Evolutionary conservation across 1,140 invertebrate species (phyloP).

Genomic region (Heliconius nattereri): DNA sequence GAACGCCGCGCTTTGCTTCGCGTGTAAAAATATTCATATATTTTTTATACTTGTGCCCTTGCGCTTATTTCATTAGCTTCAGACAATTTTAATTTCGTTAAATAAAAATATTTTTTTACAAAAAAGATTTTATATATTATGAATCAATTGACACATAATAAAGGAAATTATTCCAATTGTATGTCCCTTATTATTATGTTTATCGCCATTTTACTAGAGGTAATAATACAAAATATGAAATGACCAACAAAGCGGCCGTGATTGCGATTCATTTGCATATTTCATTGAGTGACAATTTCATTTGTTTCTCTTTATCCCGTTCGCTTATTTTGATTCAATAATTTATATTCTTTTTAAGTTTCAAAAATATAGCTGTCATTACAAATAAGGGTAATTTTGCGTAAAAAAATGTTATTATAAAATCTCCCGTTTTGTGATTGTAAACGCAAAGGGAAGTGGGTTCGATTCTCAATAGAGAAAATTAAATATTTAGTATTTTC

Average conservation of each 20-base stretch:
- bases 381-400: not conserved
- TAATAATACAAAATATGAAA: slow-evolving; percentile 5
- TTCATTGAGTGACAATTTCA: slow-evolving; percentile 13
- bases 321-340: not conserved
- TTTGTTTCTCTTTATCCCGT: slow-evolving; percentile 1
- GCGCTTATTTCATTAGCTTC: too few relatives aligned
- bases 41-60: too few relatives aligned
- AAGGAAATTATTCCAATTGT: not conserved
- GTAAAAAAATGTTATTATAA: not conserved
- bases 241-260: slow-evolving; percentile 1
- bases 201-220: not conserved
- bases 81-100: too few relatives aligned
- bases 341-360: not conserved
- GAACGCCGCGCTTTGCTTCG: too few relatives aligned
- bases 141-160: not conserved
- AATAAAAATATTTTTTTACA: too few relatives aligned
- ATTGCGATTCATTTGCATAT: slow-evolving; percentile 7
- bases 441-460: too few relatives aligned
- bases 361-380: not conserved
- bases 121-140: not conserved
- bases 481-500: too few relatives aligned
- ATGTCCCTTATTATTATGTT: not conserved
- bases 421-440: too few relatives aligned
- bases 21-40: too few relatives aligned
- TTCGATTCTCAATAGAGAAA: too few relatives aligned